phyloP scores from a whole-genome alignment of 2,113 vertebrate genomes.

The Pteruthius melanotis region DNA sequence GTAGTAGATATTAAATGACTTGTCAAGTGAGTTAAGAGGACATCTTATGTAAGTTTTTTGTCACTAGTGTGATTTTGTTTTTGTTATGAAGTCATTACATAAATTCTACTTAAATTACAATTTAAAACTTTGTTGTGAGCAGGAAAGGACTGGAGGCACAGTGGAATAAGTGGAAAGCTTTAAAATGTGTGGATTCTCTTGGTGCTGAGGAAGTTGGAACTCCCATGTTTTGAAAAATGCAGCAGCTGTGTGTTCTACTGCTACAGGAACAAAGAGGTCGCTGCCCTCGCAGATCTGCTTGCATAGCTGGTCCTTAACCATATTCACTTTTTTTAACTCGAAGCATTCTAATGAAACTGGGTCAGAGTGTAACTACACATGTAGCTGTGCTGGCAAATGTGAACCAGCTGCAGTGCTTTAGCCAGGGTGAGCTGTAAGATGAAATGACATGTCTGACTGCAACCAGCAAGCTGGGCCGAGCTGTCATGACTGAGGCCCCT shows the following conservation, averaged over 20 bases:
- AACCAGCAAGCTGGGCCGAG: background rate
- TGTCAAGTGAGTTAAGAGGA: conserved; percentile 24
- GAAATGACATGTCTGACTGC: conserved; percentile 39
- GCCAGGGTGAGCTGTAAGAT: background rate
- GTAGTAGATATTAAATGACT: background rate
- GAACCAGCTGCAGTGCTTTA: conserved; percentile 39
- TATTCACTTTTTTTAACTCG: conserved; percentile 32
- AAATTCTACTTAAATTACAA: background rate
- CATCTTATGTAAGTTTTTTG: conserved; percentile 2
- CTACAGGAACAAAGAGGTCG: conserved; percentile 37
- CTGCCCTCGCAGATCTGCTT: conserved; percentile 39
- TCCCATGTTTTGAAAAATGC: conserved; percentile 65
- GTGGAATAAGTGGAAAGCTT: conserved; percentile 39
- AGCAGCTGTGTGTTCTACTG: conserved; percentile 69
- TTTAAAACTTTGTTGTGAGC: conserved; percentile 34
- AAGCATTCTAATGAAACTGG: conserved; percentile 41
- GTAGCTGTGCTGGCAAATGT: conserved; percentile 37
- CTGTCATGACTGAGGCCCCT: conserved; percentile 19
- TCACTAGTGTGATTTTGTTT: background rate
- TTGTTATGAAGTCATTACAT: background rate
- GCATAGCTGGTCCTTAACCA: conserved; percentile 30
- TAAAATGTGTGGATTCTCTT: conserved; percentile 59
- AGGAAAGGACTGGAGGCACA: conserved; percentile 31
- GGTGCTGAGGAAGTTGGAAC: conserved; percentile 57
- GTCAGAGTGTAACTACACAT: conserved; percentile 52